These are phyloP conservation scores for Lonchura striata DNA, from an alignment of 2,113 vertebrate species.

Conservation along the genomic window DNA sequence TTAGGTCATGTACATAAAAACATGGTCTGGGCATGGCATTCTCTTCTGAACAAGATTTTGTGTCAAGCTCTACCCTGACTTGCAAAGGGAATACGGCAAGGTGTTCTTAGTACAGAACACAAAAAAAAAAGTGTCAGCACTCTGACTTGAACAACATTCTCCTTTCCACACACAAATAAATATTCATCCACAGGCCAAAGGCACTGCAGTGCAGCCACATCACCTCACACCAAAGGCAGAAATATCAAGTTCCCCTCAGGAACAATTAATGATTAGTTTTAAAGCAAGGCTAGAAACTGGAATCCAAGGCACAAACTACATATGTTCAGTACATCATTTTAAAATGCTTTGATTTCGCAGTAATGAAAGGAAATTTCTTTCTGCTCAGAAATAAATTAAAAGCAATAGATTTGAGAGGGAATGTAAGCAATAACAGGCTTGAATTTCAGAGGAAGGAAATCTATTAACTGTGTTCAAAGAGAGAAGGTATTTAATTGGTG, in stretches of 20 bases:
- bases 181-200: background rate
- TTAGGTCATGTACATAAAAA: background rate
- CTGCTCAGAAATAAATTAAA: slow-evolving; percentile 45
- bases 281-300: background rate
- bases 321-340: background rate
- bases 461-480: slow-evolving; percentile 58
- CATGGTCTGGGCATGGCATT: background rate
- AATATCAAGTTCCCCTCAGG: background rate
- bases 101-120: background rate
- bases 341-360: slow-evolving; percentile 25
- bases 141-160: background rate
- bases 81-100: background rate
- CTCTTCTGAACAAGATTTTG: background rate
- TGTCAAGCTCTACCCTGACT: background rate
- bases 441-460: slow-evolving; percentile 51
- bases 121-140: background rate
- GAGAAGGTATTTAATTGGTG: slow-evolving; percentile 52
- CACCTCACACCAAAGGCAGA: background rate
- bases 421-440: slow-evolving; percentile 6
- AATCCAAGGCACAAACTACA: background rate
- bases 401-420: slow-evolving; percentile 14
- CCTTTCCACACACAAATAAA: background rate
- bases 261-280: background rate
- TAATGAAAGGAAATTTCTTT: slow-evolving; percentile 40
- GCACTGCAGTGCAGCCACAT: background rate